Base-by-base conservation (phyloP, 1,140 invertebrate genomes). In the Trichonephila clavipes region DNA sequence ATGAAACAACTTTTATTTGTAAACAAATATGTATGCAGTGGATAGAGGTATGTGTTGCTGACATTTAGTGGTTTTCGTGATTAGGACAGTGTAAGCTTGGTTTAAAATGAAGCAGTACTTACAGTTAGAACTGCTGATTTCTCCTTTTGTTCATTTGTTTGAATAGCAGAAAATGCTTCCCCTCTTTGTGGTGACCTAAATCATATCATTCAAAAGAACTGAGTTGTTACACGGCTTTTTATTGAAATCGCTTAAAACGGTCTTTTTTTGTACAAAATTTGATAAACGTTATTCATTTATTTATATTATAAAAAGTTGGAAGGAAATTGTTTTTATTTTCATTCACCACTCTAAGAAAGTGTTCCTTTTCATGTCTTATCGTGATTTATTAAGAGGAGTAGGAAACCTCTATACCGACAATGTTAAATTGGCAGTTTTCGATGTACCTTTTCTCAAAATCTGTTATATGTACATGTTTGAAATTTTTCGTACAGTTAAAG, bases 81-180 rank as follows among this genome's bases (percentile, higher is more conserved):
- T 77, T 40, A 77, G 34, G 34, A 14, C 34, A 28, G 19, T 34
- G 72, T 77, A 77, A 77, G 69, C 34, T 34, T 40, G 72, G 18
- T 34, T 77, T 34, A 77, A 77, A 77, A 77, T 34, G 72, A 77
- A 77, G 72, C 72, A 18, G 28, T 77, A 77, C 72, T 77, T 77
- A 77, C 72, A 77, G 34, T 77, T 77, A 28, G 14, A 19, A 77
- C 18, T 18, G 34, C 40, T 77, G 72, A 77, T 77, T 77, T 77
- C 19, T 72, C 28, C 34, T 40, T 77, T 40, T 19, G 28, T 28
- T 18, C n/a, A 10, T 69, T 77, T 77, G 34, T 40, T 77, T 77
- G 34, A 24, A 34, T 40, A 34, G 16, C 14, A 40, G 28, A 40
- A 77, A 77, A 18, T 77, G 72, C 34, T 18, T 72, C n/a, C 8